Evolutionary conservation across 2,888 invertebrate species (phyloP), one percentile per base, ranked within the genome.

Genomic region (Melanostoma scalare): DNA sequence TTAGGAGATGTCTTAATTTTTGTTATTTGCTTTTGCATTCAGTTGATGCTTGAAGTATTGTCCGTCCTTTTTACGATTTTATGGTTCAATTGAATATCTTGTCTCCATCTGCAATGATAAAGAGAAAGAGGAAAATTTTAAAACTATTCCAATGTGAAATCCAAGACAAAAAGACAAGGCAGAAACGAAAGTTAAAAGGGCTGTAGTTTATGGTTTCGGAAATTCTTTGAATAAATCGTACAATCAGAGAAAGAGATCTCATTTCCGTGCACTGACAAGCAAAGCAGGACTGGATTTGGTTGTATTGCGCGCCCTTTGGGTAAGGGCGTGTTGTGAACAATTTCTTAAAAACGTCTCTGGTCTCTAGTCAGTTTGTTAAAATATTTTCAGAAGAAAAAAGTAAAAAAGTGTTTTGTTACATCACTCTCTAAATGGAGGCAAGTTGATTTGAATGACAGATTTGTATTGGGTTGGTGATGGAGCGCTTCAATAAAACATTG

Each of bases 111-210:
- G 78, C 48, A 82, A 81, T 68, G 42, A 42, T 5, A 65, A 56
- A 48, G 31, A 73, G 52, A 68, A 65, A 72, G 58, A 53, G 33
- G 53, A 73, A 68, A 68, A 20, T 20, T 20, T 20, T 53, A 58
- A 53, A 82, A 82, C 82, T 73, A 77, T 77, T 77, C 77, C 77
- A 77, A 82, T 74, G 77, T 68, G 42, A 82, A 63, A 73, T 73
- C 63, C 56, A 69, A 63, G 56, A 63, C 40, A 68, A 77, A 63
- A 56, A 38, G 61, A 69, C 42, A 46, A 48, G 44, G 35, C 6
- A 33, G 38, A 44, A 38, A 44, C 10, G 8, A 63, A 30, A 48
- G 60, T 30, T 53, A 40, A 69, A 56, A 31, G 63, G 52, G 56
- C 50, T 63, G 36, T 9, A 38, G 6, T 63, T 63, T 63, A 50